phyloP scores from a whole-genome alignment of 2,113 vertebrate genomes.

The Diadophis punctatus region DNA sequence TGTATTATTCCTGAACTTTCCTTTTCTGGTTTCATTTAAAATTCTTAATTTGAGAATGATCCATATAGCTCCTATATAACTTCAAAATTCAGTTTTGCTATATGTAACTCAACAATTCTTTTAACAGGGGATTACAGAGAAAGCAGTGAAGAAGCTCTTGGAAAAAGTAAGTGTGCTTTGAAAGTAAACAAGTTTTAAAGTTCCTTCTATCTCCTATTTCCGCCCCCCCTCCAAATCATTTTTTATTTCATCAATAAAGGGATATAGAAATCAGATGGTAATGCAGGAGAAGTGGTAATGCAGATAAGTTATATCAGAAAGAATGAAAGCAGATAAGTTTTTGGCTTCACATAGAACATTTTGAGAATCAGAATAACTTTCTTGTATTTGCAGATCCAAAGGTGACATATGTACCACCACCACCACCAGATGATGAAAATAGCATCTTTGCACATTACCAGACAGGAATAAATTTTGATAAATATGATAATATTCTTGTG shows the following conservation, averaged over 20 bases:
- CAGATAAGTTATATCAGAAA: constrained; percentile 19
- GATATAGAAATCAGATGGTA: constrained; percentile 44
- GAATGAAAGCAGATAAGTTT: background rate
- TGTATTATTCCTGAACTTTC: background rate
- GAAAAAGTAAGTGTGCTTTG: constrained; percentile 57
- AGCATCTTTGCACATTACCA: constrained; percentile 84
- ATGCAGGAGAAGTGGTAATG: constrained; percentile 36
- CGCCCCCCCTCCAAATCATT: background rate
- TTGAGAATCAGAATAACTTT: background rate
- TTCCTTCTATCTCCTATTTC: background rate
- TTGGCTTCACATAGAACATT: too few relatives aligned
- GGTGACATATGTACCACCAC: constrained; percentile 86
- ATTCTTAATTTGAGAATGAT: background rate
- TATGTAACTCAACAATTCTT: constrained; percentile 6
- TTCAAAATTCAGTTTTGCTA: background rate
- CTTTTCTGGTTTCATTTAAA: background rate
- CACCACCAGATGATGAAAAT: constrained; percentile 81
- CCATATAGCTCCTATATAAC: background rate
- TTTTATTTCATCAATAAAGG: constrained; percentile 32
- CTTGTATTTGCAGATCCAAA: constrained; percentile 70
- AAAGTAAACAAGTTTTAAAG: background rate
- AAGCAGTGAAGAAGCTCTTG: constrained; percentile 56
- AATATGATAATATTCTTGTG: constrained; percentile 87
- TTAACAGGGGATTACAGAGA: constrained; percentile 64
- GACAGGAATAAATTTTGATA: constrained; percentile 90